Percentiles rank a stretch among this genome's conserved stretches.
phyloP scores from a whole-genome alignment of 2,113 vertebrate species.

The Galeopterus variegatus region DNA sequence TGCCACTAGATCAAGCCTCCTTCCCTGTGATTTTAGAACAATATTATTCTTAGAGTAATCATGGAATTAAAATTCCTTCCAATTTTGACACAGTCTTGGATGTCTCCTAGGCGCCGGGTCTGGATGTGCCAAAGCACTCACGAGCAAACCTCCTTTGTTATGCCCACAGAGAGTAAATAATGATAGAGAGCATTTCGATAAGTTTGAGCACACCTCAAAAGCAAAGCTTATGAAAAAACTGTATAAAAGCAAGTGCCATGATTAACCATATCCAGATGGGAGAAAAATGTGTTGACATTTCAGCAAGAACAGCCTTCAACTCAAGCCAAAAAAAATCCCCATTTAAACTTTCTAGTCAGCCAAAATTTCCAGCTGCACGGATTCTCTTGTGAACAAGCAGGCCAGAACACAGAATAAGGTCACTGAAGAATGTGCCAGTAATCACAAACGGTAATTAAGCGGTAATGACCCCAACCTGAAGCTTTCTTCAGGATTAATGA shows the following conservation, averaged over 20 bases:
- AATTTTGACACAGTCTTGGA: not conserved
- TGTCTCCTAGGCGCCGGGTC: not conserved
- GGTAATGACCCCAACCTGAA: conserved; percentile 73
- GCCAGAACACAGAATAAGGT: conserved; percentile 68
- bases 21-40: conserved; percentile 14
- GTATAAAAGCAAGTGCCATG: conserved; percentile 16
- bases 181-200: conserved; percentile 39
- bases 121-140: not conserved
- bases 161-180: conserved; percentile 63
- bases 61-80: conserved; percentile 10
- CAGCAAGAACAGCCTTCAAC: conserved; percentile 76
- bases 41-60: conserved; percentile 20
- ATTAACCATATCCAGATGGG: conserved; percentile 78
- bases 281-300: conserved; percentile 83
- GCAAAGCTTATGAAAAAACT: conserved; percentile 47
- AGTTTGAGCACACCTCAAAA: conserved; percentile 61
- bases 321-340: conserved; percentile 57
- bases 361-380: conserved; percentile 75
- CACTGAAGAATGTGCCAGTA: conserved; percentile 68
- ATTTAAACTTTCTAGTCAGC: conserved; percentile 80
- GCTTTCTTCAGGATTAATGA: conserved; percentile 80
- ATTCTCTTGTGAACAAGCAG: conserved; percentile 76
- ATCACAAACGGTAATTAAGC: conserved; percentile 77
- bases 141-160: conserved; percentile 9
- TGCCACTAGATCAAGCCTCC: not conserved